Evolutionary conservation across 2,113 vertebrate genomes (phyloP), one percentile per base, ranked within the genome.

Genomic region (Dendropsophus ebraccatus): DNA sequence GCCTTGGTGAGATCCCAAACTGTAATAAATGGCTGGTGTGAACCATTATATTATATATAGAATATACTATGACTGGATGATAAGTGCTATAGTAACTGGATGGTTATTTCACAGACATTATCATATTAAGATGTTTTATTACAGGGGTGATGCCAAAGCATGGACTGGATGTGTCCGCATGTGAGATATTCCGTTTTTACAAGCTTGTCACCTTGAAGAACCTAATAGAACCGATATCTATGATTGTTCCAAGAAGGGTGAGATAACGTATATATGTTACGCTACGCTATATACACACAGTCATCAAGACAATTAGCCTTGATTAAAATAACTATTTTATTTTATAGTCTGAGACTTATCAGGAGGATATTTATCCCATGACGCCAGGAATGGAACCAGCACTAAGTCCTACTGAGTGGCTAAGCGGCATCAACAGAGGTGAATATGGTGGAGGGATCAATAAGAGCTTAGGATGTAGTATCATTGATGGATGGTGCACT

Each of bases 291-390:
- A 70, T 16, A 23, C 28, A 70, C 14, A 65, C 28, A 14, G 25
- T 49, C 41, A 67, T 67, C 30, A 30, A 67, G 5, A 70, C 4
- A 70, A 70, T 10, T 70, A 17, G 0, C 17, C 1, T 67, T 5
- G 10, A 1, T 37, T 70, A 70, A 41, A 37, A 23, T 70, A 23
- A 70, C 32, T 23, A 23, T 70, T 70, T 10, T 69, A 17, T 88
- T 74, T 19, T 92, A 30, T 85, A 99, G 98, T 99, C 98, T 0
- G 98, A 99, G 90, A 98, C 97, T 0, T 99, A 99, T 93, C 98
- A 99, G 88, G 98, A 99, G 89, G 98, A 99, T 88, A 97, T 99
- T 88, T 99, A 99, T 87, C 98, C 98, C 3, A 99, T 99, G 98
- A 99, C 98, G 0, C 93, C 98, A 0, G 97, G 98, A 30, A 97